Evolutionary conservation across 2,113 vertebrate genomes (phyloP), one percentile per base, ranked within the genome.

Genomic region (Penelope pileata): DNA sequence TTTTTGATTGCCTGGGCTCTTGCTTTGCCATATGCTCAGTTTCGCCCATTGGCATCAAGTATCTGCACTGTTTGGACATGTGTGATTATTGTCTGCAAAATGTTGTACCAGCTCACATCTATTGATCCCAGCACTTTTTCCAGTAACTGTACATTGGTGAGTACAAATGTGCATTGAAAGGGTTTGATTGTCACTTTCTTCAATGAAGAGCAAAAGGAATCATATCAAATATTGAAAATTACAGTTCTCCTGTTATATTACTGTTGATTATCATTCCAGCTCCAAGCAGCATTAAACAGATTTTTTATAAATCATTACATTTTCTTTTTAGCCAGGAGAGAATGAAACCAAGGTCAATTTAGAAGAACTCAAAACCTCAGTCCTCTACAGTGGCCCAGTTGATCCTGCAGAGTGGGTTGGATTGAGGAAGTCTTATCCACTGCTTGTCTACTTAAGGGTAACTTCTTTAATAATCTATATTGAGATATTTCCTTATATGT

Each of bases 31-130:
- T 99, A 99, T 86, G 96, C 98, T 94, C 99, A 99, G 96, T 98
- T 99, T 85, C 98, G 99, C 23, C 99, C 98, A 30, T 93, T 99
- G 80, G 99, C 99, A 66, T 99, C 99, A 78, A 99, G 98, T 75
- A 96, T 99, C 94, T 99, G 99, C 97, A 99, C 99, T 36, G 98
- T 99, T 85, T 99, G 99, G 99, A 99, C 99, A 0, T 99, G 99
- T 91, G 98, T 99, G 96, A 98, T 99, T 97, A 99, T 99, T 82
- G 98, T 99, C 94, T 99, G 99, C 97, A 99, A 99, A 98, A 99
- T 99, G 99, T 98, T 99, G 85, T 99, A 99, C 98, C 99, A 99
- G 97, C 98, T 99, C 59, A 96, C 98, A 70, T 98, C 98, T 86
- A 99, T 99, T 96, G 91, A 99, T 64, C 98, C 98, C 32, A 53